phyloP scores from a whole-genome alignment of 2,888 invertebrate species.

The Teleiodes luculella region DNA sequence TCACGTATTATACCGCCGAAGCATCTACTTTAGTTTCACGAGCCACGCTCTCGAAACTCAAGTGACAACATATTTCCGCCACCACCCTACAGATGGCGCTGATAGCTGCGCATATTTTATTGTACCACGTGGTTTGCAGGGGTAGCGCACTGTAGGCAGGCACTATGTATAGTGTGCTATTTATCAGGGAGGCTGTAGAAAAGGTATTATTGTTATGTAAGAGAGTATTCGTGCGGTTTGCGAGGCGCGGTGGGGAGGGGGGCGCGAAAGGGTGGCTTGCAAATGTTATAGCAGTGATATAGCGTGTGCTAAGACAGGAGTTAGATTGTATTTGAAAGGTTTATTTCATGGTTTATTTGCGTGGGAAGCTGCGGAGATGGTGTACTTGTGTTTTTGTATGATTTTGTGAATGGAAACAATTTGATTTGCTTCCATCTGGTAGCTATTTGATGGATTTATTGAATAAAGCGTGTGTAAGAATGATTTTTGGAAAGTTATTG shows the following conservation, averaged over 20 bases:
- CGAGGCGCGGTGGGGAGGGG: slow-evolving; percentile 47
- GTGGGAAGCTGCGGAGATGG: slow-evolving; percentile 10
- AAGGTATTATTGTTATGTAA: slow-evolving; percentile 76
- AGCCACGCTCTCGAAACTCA: not conserved
- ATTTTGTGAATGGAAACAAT: not conserved
- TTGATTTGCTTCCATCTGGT: not conserved
- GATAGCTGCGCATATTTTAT: slow-evolving; percentile 48
- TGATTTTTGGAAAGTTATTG: no score
- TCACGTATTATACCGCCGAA: no score
- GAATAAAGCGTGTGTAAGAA: not conserved
- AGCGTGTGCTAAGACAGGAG: slow-evolving; percentile 51
- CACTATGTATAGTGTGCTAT: slow-evolving; percentile 35
- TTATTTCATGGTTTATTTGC: slow-evolving; percentile 42
- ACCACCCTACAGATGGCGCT: slow-evolving; percentile 69
- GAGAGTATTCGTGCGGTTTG: slow-evolving; percentile 71
- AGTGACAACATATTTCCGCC: slow-evolving; percentile 29
- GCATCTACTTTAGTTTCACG: not conserved
- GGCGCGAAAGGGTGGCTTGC: slow-evolving; percentile 64
- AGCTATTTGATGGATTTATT: not conserved
- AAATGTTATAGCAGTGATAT: slow-evolving; percentile 65
- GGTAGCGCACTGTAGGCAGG: slow-evolving; percentile 27
- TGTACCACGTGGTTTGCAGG: slow-evolving; percentile 65
- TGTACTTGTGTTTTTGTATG: not conserved
- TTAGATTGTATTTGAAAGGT: slow-evolving; percentile 58
- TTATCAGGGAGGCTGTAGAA: slow-evolving; percentile 57